Base-by-base conservation (phyloP, 2,797 vertebrate genomes). In the Miichthys miiuy region DNA sequence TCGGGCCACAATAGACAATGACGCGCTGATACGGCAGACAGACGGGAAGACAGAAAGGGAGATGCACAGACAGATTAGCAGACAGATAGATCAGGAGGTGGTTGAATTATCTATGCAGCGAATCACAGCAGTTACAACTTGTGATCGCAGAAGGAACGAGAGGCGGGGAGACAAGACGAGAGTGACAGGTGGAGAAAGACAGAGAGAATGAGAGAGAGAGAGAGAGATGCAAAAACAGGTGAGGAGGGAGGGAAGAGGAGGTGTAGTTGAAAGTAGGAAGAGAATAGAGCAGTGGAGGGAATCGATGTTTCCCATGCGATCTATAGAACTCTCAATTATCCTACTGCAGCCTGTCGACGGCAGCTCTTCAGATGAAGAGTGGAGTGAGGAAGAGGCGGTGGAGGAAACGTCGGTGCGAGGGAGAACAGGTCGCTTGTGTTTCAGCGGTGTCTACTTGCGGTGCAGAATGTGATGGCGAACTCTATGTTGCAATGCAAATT, bases 251-350 rank as follows among this genome's bases (percentile, higher is more conserved):
- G 30, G 55, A 38, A 27, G 81, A 67, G 79, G 86, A 55, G 85
- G 80, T 74, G 80, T 67, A 75, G 84, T 70, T 77, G 86, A 86
- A 83, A 82, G 83, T 68, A 84, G 79, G 77, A 71, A 51, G 86
- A 85, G 85, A 90, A 88, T 79, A 79, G 87, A 86, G 78, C 77
- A 65, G 71, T 68, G 81, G 81, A 81, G 76, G 89, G 84, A 91
- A 93, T 93, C 90, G 55, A 94, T 92, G 90, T 86, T 87, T 84
- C 81, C 85, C 82, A 83, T 83, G 87, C 79, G 87, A 92, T 91
- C 92, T 86, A 92, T 92, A 91, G 78, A 86, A 89, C 91, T 92
- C 91, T 93, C 92, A 93, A 93, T 94, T 92, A 94, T 93, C 88
- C 87, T 84, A 57, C 87, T 85, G 90, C 85, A 91, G 89, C 84